Conservation (phyloP, 1,140 invertebrate genomes). For the Tetramorium simillimum region DNA sequence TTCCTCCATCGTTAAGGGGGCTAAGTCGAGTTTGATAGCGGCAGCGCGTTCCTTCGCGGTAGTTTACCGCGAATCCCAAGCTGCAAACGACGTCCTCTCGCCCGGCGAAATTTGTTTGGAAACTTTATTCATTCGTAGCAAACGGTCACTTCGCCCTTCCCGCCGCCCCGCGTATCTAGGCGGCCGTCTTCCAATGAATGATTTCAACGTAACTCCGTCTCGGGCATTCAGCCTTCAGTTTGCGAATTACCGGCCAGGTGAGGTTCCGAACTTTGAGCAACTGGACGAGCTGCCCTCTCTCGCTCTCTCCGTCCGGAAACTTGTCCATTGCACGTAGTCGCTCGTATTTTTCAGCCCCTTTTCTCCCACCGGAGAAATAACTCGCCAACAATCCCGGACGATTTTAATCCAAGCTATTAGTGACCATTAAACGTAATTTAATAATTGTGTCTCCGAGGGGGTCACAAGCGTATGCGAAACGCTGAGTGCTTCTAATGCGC, state of each 20-base stretch:
- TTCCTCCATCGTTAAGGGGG: background rate
- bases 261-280: constrained; percentile 34
- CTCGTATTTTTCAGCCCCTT: constrained; percentile 36
- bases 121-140: constrained; percentile 57
- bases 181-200: constrained; percentile 33
- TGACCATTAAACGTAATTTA: constrained; percentile 32
- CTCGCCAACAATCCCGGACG: constrained; percentile 7
- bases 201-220: constrained; percentile 44
- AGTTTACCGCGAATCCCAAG: constrained; percentile 37
- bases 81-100: constrained; percentile 47
- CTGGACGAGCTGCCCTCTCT: constrained; percentile 12
- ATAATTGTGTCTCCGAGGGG: constrained; percentile 39
- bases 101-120: constrained; percentile 50
- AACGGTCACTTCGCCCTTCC: constrained; percentile 31
- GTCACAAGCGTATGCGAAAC: constrained; percentile 21
- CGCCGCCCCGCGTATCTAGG: background rate
- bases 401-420: constrained; percentile 52
- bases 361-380: background rate
- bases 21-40: constrained; percentile 48
- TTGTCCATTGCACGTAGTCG: constrained; percentile 34
- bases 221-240: constrained; percentile 11
- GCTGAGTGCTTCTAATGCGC: constrained; percentile 49
- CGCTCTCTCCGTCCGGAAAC: background rate
- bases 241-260: constrained; percentile 44
- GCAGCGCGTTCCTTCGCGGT: constrained; percentile 13